A percentile compares a stretch with the other conserved stretches of the same genome.
These are phyloP conservation scores for Seriola dumerili DNA, from an alignment of 2,113 vertebrate species.

Conservation along the genomic window DNA sequence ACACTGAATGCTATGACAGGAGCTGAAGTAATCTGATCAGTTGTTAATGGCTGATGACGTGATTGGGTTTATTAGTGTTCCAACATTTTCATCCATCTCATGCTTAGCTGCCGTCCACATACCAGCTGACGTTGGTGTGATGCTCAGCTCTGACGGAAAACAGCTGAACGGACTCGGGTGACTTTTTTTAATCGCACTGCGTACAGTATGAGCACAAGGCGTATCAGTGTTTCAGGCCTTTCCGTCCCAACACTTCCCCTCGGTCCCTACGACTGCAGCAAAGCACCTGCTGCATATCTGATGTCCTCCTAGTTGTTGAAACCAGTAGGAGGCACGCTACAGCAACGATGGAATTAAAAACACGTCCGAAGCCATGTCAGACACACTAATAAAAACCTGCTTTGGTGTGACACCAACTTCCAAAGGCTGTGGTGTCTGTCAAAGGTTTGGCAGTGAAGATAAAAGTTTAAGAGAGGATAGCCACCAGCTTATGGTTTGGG, in stretches of 20 bases:
- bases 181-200: constrained; percentile 15
- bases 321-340: constrained; percentile 30
- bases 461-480: background rate
- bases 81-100: background rate
- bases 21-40: background rate
- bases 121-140: constrained; percentile 1
- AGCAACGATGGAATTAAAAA: constrained; percentile 39
- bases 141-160: constrained; percentile 8
- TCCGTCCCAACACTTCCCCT: constrained; percentile 14
- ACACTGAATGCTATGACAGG: background rate
- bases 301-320: constrained; percentile 59
- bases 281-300: constrained; percentile 69
- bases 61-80: background rate
- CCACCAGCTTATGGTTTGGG: background rate
- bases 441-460: background rate
- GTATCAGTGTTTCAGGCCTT: constrained; percentile 16
- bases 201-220: constrained; percentile 36
- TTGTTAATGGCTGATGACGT: background rate
- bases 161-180: constrained; percentile 45
- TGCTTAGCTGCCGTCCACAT: background rate
- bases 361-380: constrained; percentile 6
- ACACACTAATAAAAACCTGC: constrained; percentile 3
- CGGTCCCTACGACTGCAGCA: constrained; percentile 34
- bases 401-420: constrained; percentile 20
- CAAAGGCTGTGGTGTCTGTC: background rate